Percentiles rank a stretch among this genome's conserved stretches.
Evolutionary conservation across 2,113 vertebrate species (phyloP).

Genomic region (Rhegmatorhina hoffmannsi): DNA sequence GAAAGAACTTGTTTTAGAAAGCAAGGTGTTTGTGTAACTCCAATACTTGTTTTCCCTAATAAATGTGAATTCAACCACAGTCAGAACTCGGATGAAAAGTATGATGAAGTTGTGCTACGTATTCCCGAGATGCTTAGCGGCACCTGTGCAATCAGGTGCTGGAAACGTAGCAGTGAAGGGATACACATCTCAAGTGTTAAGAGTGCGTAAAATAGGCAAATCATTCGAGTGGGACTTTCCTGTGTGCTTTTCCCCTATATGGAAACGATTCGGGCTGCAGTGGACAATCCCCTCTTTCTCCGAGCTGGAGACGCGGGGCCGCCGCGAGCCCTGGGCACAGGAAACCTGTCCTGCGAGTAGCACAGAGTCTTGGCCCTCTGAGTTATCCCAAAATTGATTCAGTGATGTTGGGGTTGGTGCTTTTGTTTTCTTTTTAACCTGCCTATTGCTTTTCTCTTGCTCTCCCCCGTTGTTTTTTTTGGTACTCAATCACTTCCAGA

Average conservation of each 20-base stretch:
- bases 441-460: not conserved
- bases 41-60: not conserved
- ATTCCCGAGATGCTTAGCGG: accelerated
- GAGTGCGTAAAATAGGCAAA: not conserved
- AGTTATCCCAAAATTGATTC: not conserved
- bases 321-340: accelerated
- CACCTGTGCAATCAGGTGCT: not conserved
- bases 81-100: not conserved
- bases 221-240: not conserved
- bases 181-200: accelerated
- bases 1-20: not conserved
- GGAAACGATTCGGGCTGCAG: accelerated
- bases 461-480: not conserved
- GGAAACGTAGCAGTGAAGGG: not conserved
- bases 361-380: not conserved
- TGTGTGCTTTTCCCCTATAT: accelerated
- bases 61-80: not conserved
- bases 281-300: not conserved
- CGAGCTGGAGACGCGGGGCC: too few relatives aligned
- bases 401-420: not conserved
- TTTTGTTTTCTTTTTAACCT: not conserved
- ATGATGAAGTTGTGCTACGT: not conserved
- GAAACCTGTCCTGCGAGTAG: not conserved
- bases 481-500: not conserved
- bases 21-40: not conserved